A percentile compares a stretch with the other conserved stretches of the same genome.
Conservation (phyloP, 2,888 invertebrate species). For the Mayetiola destructor region DNA sequence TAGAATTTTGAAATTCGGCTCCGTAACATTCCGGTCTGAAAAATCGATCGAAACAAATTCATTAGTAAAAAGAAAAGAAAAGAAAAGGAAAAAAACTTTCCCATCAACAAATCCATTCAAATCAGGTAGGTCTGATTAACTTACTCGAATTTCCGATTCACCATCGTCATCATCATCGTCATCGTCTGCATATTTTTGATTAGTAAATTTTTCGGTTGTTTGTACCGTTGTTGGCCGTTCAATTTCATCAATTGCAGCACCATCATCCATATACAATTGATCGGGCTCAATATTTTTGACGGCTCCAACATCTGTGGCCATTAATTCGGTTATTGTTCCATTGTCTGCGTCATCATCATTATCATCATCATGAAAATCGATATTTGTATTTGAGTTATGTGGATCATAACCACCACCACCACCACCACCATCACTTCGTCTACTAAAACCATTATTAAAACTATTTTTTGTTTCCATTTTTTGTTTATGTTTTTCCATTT, state of each 20-base stretch:
- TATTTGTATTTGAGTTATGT: slow-evolving; percentile 2
- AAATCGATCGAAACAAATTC: too few relatives aligned
- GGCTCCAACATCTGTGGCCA: not conserved
- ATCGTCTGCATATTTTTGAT: slow-evolving; percentile 20
- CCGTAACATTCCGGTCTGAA: slow-evolving; percentile 2
- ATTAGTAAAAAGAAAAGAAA: too few relatives aligned
- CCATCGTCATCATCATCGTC: slow-evolving; percentile 16
- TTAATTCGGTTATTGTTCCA: slow-evolving; percentile 3
- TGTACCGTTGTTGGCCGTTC: not conserved
- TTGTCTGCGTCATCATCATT: slow-evolving; percentile 24
- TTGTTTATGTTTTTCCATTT: slow-evolving; percentile 2
- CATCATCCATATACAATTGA: slow-evolving; percentile 9
- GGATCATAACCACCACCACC: slow-evolving; percentile 25
- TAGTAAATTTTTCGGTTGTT: slow-evolving; percentile 22
- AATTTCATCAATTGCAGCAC: slow-evolving; percentile 7
- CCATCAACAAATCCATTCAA: too few relatives aligned
- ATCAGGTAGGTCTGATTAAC: too few relatives aligned
- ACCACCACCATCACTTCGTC: slow-evolving; percentile 19
- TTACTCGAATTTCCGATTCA: not conserved
- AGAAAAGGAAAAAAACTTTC: too few relatives aligned
- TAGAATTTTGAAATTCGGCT: not conserved
- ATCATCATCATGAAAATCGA: slow-evolving; percentile 22
- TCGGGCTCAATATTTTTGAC: not conserved
- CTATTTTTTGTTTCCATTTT: slow-evolving; percentile 16
- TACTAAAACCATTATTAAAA: slow-evolving; percentile 17